Conservation (phyloP, 1,140 invertebrate genomes). For the Drosophila nebulosa region DNA sequence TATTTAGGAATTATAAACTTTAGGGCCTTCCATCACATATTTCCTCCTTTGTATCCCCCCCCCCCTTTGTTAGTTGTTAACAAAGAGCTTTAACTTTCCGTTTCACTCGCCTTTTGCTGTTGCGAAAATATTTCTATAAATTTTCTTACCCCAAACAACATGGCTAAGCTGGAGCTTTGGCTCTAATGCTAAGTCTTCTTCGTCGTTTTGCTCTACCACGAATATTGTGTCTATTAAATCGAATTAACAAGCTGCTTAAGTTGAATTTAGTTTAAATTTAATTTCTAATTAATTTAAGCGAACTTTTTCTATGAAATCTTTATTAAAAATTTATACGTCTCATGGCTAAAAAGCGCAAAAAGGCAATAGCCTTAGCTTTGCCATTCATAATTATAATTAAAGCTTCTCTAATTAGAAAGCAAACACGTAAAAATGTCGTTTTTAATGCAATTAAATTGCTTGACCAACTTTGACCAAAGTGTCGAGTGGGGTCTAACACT, state of each 20-base stretch:
- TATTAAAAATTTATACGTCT: conserved; percentile 2
- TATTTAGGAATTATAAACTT: no score
- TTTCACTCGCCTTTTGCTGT: no score
- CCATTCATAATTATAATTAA: conserved; percentile 46
- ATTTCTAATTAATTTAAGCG: not conserved
- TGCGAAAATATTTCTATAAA: no score
- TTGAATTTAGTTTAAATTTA: conserved; percentile 1
- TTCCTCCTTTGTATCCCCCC: no score
- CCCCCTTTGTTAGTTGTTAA: no score
- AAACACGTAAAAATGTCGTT: conserved; percentile 57
- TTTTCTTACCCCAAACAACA: not conserved
- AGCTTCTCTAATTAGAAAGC: conserved; percentile 47
- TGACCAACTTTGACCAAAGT: conserved; percentile 23
- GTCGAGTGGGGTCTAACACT: not conserved
- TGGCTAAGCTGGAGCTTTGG: not conserved
- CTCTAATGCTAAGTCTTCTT: not conserved
- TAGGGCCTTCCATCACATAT: no score
- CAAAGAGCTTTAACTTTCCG: no score
- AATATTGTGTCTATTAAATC: not conserved
- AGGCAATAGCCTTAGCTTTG: not conserved
- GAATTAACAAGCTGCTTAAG: conserved; percentile 11
- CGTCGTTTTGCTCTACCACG: not conserved
- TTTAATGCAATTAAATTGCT: conserved; percentile 42
- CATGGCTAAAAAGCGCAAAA: not conserved
- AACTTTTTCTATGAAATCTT: not conserved